Conservation (phyloP, 2,113 vertebrate genomes). For the Psettodes erumei region DNA sequence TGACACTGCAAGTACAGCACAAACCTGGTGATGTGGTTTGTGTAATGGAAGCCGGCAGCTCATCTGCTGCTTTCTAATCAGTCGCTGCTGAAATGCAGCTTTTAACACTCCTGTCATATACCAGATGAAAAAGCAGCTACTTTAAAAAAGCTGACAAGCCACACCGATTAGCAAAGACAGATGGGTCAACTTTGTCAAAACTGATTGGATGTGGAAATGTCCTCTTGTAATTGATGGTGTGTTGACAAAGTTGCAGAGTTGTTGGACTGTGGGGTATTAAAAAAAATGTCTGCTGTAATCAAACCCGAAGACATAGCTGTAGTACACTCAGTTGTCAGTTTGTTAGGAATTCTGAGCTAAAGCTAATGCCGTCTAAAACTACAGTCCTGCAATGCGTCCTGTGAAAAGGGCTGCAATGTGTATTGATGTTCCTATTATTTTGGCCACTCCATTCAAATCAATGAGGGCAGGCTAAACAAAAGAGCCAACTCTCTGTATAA, state of each 20-base stretch:
- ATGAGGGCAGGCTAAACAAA: too few relatives aligned
- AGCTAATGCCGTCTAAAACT: not conserved
- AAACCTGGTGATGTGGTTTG: slow-evolving; percentile 35
- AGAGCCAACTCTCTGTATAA: too few relatives aligned
- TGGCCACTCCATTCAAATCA: too few relatives aligned
- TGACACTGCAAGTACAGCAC: slow-evolving; percentile 48
- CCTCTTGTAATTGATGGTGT: not conserved
- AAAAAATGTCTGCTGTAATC: not conserved
- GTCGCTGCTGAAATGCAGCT: slow-evolving; percentile 20
- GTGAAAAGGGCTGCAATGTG: too few relatives aligned
- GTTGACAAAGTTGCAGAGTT: slow-evolving; percentile 16
- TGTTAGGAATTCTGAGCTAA: not conserved
- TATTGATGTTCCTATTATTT: too few relatives aligned
- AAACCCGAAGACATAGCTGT: not conserved
- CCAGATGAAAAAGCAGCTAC: slow-evolving; percentile 33
- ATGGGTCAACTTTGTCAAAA: slow-evolving; percentile 40
- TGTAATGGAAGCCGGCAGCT: slow-evolving; percentile 64
- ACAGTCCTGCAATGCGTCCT: too few relatives aligned
- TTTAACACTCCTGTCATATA: slow-evolving; percentile 28
- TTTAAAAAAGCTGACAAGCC: slow-evolving; percentile 13
- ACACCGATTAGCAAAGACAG: slow-evolving; percentile 25
- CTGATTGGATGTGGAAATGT: not conserved
- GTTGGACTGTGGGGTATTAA: not conserved
- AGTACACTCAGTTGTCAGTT: not conserved
- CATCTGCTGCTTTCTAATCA: slow-evolving; percentile 42